Evolutionary conservation across 1,140 invertebrate species (phyloP).

Genomic region (Saxidomus purpurata): DNA sequence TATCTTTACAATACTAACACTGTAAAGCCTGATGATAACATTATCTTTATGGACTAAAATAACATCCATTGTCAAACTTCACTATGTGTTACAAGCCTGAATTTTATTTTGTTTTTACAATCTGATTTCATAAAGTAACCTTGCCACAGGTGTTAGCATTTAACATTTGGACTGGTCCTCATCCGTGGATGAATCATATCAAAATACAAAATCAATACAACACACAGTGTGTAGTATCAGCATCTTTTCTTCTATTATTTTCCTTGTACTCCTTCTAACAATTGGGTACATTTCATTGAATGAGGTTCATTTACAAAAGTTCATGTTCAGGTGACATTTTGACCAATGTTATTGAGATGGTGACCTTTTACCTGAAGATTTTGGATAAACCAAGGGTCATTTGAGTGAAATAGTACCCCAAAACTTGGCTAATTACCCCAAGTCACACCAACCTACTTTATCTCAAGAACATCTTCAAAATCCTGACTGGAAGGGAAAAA

Average conservation of each 20-base stretch:
- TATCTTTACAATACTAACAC: not conserved
- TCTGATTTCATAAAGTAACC: not conserved
- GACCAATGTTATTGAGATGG: conserved; percentile 7
- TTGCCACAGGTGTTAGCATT: conserved; percentile 3
- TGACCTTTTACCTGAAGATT: conserved; percentile 11
- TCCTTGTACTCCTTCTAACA: conserved; percentile 16
- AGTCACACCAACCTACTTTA: conserved; percentile 3
- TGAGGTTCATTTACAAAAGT: conserved; percentile 15
- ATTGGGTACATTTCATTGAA: conserved; percentile 5
- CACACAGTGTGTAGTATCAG: not conserved
- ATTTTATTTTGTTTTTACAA: not conserved
- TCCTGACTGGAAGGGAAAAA: not conserved
- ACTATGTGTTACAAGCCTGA: not conserved
- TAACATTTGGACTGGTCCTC: not conserved
- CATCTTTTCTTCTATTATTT: conserved; percentile 23
- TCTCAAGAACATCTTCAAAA: not conserved
- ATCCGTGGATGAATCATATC: conserved; percentile 17
- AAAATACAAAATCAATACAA: conserved; percentile 23
- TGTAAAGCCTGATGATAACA: not conserved
- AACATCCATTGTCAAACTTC: not conserved
- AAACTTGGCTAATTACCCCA: not conserved
- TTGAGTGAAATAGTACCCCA: conserved; percentile 9
- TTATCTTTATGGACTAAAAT: not conserved
- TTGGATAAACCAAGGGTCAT: not conserved
- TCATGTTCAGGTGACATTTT: conserved; percentile 31